Evolutionary conservation across 2,888 invertebrate species (phyloP).

Genomic region (Chorisops tibialis): DNA sequence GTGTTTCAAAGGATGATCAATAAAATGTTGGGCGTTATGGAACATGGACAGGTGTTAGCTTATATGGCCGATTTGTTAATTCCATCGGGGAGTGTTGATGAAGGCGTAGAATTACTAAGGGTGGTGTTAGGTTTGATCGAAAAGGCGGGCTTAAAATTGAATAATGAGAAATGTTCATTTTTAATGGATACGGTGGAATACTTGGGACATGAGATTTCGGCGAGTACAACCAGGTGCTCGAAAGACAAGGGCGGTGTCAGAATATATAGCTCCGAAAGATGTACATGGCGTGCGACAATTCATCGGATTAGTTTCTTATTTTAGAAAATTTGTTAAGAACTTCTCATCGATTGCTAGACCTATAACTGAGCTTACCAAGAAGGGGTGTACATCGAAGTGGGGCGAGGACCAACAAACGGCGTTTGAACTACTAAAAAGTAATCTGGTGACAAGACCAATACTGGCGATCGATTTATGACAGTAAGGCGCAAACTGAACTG

Average conservation of each 20-base stretch:
- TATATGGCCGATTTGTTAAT: constrained; percentile 30
- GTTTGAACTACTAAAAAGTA: background rate
- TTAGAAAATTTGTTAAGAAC: background rate
- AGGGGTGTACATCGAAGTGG: background rate
- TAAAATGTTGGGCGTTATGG: constrained; percentile 9
- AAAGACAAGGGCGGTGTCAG: background rate
- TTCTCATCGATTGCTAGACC: background rate
- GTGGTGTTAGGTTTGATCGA: constrained; percentile 16
- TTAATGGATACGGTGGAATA: constrained; percentile 26
- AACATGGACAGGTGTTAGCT: constrained; percentile 11
- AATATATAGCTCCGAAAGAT: background rate
- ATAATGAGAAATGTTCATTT: constrained; percentile 28
- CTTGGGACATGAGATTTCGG: constrained; percentile 20
- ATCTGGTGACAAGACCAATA: background rate
- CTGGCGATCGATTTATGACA: background rate
- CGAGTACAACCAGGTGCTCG: background rate
- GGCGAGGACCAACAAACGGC: background rate
- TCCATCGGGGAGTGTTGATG: background rate
- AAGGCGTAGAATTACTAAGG: constrained; percentile 22
- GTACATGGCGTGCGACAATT: constrained; percentile 5
- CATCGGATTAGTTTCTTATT: background rate
- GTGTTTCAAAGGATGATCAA: constrained; percentile 30
- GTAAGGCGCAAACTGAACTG: background rate
- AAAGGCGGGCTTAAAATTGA: constrained; percentile 22
- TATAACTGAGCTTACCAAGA: background rate